These are phyloP conservation scores for Platypus cylindrus DNA, from an alignment of 2,888 invertebrate genomes.

Conservation along the genomic window DNA sequence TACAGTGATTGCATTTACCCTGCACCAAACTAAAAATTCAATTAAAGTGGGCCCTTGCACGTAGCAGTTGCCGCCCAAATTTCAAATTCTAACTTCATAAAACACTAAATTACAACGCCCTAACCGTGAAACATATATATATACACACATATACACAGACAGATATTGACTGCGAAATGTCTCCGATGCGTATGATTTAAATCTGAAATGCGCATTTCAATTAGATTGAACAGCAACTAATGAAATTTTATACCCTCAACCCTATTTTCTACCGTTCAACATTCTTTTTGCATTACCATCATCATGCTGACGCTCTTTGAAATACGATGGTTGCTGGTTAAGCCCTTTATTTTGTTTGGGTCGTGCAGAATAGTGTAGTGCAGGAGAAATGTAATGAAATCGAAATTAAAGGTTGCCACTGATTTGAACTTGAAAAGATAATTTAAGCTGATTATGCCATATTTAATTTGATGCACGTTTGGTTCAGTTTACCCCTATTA, in stretches of 20 bases:
- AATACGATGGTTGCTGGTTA: too few species aligned
- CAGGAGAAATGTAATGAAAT: too few species aligned
- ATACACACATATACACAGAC: too few species aligned
- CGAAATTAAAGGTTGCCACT: too few species aligned
- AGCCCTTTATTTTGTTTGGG: too few species aligned
- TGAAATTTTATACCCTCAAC: constrained; percentile 31
- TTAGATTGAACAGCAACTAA: constrained; percentile 32
- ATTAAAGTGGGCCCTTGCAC: constrained; percentile 13
- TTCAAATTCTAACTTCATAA: constrained; percentile 17
- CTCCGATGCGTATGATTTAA: constrained; percentile 17
- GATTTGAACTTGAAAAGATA: too few species aligned
- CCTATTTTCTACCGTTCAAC: constrained; percentile 26
- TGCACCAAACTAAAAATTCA: constrained; percentile 16
- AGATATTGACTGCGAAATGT: too few species aligned
- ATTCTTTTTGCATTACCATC: constrained; percentile 1
- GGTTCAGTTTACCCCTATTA: too few species aligned
- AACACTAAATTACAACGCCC: constrained; percentile 18
- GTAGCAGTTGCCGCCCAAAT: constrained; percentile 6
- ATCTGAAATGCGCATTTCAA: constrained; percentile 28
- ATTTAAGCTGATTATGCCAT: too few species aligned
- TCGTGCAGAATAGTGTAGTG: too few species aligned
- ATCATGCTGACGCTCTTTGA: too few species aligned
- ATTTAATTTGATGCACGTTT: too few species aligned
- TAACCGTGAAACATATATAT: constrained; percentile 16
- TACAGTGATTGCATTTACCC: constrained; percentile 15